phyloP scores from a whole-genome alignment of 1,140 invertebrate genomes.

The Aphaenogaster ashmeadi region DNA sequence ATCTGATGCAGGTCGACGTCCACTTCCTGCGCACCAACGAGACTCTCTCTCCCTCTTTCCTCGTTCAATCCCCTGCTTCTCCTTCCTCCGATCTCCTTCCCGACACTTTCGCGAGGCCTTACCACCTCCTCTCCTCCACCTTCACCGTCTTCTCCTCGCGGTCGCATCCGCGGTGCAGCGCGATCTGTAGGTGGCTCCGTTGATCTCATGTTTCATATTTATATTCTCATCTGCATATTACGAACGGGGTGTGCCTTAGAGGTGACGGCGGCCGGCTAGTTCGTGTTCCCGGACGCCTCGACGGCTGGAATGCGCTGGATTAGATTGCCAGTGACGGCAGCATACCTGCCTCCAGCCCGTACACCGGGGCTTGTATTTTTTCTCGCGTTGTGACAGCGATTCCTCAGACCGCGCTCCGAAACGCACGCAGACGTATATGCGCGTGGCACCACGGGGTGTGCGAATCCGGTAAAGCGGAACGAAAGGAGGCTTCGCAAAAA shows the following conservation, averaged over 20 bases:
- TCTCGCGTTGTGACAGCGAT: conserved; percentile 53
- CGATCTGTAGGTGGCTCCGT: conserved; percentile 72
- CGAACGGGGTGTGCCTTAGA: conserved; percentile 77
- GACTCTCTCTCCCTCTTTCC: background rate
- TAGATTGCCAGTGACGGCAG: conserved; percentile 68
- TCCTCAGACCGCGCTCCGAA: conserved; percentile 30
- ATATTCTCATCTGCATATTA: conserved; percentile 80
- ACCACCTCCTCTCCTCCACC: background rate
- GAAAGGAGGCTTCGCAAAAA: background rate
- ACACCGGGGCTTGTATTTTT: background rate
- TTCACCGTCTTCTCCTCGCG: background rate
- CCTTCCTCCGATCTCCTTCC: background rate
- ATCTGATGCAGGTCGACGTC: conserved; percentile 41
- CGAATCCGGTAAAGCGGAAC: conserved; percentile 15
- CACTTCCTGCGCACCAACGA: conserved; percentile 48
- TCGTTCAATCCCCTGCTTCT: background rate
- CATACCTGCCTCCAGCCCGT: conserved; percentile 59
- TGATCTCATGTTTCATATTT: conserved; percentile 79
- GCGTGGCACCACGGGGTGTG: background rate
- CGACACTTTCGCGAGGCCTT: conserved; percentile 11
- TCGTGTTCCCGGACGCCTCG: conserved; percentile 55
- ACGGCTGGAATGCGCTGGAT: conserved; percentile 76
- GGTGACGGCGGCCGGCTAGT: conserved; percentile 56
- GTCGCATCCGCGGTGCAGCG: conserved; percentile 62
- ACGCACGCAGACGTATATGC: background rate